Conservation (phyloP, 2,797 vertebrate genomes). For the Dallia pectoralis region DNA sequence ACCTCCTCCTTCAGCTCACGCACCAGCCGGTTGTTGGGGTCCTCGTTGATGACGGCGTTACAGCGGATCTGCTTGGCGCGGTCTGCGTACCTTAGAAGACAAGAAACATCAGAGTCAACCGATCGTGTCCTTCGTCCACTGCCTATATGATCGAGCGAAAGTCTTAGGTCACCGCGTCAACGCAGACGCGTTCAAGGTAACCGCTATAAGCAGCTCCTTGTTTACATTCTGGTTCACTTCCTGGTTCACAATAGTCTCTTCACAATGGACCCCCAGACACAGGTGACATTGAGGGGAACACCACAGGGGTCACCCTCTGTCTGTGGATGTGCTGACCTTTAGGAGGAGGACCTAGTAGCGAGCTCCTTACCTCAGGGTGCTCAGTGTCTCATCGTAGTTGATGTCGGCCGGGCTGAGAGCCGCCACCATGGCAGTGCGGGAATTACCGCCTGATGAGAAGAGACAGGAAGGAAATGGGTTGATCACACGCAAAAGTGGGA, state of each 20-base stretch:
- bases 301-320: not conserved
- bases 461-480: not conserved
- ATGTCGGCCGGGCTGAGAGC: constrained; percentile 94
- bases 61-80: constrained; percentile 92
- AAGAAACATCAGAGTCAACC: not conserved
- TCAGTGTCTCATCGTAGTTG: constrained; percentile 94
- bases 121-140: too few species aligned
- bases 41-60: constrained; percentile 95
- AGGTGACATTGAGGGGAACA: not conserved
- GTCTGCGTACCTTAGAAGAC: constrained; percentile 81
- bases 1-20: constrained; percentile 98
- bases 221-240: not conserved
- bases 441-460: constrained; percentile 87
- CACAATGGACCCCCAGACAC: not conserved
- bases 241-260: not conserved
- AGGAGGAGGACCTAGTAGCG: not conserved
- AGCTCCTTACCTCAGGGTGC: constrained; percentile 86
- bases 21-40: constrained; percentile 97
- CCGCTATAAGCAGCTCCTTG: not conserved
- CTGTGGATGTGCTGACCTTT: not conserved
- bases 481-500: not conserved
- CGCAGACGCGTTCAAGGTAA: not conserved
- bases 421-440: constrained; percentile 96
- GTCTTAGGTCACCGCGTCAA: not conserved
- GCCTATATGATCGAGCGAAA: not conserved